These are phyloP conservation scores for Burhinus bistriatus DNA, from an alignment of 2,113 vertebrate species.

Conservation along the genomic window DNA sequence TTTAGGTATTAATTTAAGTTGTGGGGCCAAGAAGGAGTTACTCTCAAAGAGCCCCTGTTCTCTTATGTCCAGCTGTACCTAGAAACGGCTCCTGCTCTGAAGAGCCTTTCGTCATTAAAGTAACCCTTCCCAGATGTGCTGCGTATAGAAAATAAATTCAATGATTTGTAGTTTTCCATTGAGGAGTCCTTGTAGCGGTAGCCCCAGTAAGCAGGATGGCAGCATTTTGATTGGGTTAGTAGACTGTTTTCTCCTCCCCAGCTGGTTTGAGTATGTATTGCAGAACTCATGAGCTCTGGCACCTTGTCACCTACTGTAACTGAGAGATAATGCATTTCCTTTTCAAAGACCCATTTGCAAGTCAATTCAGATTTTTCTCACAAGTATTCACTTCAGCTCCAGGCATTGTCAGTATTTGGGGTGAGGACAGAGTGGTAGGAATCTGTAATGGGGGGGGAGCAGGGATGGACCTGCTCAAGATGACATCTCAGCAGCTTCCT, in stretches of 20 bases:
- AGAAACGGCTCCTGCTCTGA: not conserved
- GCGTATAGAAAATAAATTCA: not conserved
- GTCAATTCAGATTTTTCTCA: not conserved
- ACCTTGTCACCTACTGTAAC: not conserved
- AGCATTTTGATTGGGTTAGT: not conserved
- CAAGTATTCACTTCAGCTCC: not conserved
- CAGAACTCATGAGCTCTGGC: fast-evolving
- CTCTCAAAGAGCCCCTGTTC: not conserved
- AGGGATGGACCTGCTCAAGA: not conserved
- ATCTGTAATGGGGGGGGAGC: not conserved
- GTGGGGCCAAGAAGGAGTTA: not conserved
- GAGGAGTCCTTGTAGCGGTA: not conserved
- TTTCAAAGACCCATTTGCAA: not conserved
- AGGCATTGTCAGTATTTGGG: not conserved
- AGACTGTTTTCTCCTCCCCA: not conserved
- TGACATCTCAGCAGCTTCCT: not conserved
- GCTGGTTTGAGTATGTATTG: not conserved
- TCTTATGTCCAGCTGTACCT: not conserved
- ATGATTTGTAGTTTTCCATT: not conserved
- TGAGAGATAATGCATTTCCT: not conserved
- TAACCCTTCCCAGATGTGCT: not conserved
- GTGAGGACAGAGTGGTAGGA: not conserved
- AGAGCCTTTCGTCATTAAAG: not conserved
- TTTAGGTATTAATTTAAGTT: not conserved
- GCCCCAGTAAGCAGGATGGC: not conserved